A percentile compares a stretch with the other conserved stretches of the same genome.
phyloP scores from a whole-genome alignment of 2,888 invertebrate species.

The Xylocampa areola region DNA sequence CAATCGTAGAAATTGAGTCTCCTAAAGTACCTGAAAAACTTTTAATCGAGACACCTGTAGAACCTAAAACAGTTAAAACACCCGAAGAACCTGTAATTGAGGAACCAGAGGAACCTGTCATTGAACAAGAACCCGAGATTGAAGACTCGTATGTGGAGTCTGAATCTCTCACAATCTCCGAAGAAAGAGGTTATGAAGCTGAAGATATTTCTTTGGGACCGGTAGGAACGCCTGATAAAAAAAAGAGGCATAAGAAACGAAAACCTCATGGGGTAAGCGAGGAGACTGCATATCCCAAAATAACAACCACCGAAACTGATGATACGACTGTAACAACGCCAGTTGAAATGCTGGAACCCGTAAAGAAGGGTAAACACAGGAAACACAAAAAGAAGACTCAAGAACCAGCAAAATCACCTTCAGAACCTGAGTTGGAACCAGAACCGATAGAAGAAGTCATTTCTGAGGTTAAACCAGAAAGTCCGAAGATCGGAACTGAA shows the following conservation, averaged over 20 bases:
- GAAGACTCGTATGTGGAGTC: constrained; percentile 82
- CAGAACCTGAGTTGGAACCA: constrained; percentile 47
- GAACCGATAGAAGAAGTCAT: constrained; percentile 50
- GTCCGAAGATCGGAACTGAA: constrained; percentile 86
- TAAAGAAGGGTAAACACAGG: constrained; percentile 80
- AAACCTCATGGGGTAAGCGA: constrained; percentile 78
- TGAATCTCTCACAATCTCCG: constrained; percentile 73
- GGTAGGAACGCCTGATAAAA: constrained; percentile 72
- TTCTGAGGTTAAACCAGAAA: constrained; percentile 73
- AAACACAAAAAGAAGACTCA: constrained; percentile 87
- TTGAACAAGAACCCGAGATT: constrained; percentile 17
- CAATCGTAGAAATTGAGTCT: constrained; percentile 2
- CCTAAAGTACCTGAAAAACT: constrained; percentile 17
- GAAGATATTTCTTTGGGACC: constrained; percentile 90
- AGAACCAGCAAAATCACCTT: constrained; percentile 64
- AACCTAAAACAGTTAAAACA: constrained; percentile 11
- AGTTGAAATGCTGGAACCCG: constrained; percentile 69
- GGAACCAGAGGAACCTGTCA: constrained; percentile 16
- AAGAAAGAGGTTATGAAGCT: constrained; percentile 93
- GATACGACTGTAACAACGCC: constrained; percentile 74
- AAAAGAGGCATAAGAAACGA: constrained; percentile 88
- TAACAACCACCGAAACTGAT: constrained; percentile 80
- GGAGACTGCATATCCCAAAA: constrained; percentile 80
- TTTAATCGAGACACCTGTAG: constrained; percentile 62
- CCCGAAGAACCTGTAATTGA: constrained; percentile 8